A percentile compares a stretch with the other conserved stretches of the same genome.
Conservation (phyloP, 1,140 invertebrate species). For the Drosophila subobscura region DNA sequence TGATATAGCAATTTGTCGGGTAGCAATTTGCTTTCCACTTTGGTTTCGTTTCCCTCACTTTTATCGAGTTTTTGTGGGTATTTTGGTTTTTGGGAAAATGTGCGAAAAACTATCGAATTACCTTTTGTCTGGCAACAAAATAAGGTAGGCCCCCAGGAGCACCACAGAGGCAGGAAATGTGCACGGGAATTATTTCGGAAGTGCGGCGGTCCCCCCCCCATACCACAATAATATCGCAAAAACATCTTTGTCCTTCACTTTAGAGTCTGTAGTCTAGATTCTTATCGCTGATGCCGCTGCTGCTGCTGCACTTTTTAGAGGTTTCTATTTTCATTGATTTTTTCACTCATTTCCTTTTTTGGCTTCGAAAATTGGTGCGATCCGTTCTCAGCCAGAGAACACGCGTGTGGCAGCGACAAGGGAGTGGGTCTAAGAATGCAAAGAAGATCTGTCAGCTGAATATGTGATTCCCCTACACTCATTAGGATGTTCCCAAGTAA, state of each 20-base stretch:
- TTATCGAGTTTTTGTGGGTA: not conserved
- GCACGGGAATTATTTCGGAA: conserved; percentile 58
- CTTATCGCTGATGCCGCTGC: conserved; percentile 11
- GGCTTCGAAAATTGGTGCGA: conserved; percentile 53
- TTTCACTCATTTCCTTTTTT: conserved; percentile 19
- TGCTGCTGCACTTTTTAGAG: conserved; percentile 26
- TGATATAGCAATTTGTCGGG: conserved; percentile 68
- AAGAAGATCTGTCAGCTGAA: not conserved
- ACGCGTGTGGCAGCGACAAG: conserved; percentile 44
- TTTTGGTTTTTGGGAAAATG: conserved; percentile 43
- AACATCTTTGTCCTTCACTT: conserved; percentile 41
- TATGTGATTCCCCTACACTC: no score
- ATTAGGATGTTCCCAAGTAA: no score
- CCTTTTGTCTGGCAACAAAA: conserved; percentile 16
- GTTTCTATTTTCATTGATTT: conserved; percentile 8
- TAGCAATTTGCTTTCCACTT: conserved; percentile 35
- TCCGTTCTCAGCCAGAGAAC: conserved; percentile 51
- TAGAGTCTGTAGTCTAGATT: conserved; percentile 16
- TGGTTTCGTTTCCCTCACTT: not conserved
- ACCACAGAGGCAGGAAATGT: conserved; percentile 64
- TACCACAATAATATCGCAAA: conserved; percentile 35
- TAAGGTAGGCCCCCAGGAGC: no score
- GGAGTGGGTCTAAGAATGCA: not conserved
- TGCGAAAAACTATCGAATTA: conserved; percentile 79
- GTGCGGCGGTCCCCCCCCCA: conserved; percentile 21